Base-by-base conservation (phyloP, 2,797 vertebrate species). In the Kryptopterus vitreolus region DNA sequence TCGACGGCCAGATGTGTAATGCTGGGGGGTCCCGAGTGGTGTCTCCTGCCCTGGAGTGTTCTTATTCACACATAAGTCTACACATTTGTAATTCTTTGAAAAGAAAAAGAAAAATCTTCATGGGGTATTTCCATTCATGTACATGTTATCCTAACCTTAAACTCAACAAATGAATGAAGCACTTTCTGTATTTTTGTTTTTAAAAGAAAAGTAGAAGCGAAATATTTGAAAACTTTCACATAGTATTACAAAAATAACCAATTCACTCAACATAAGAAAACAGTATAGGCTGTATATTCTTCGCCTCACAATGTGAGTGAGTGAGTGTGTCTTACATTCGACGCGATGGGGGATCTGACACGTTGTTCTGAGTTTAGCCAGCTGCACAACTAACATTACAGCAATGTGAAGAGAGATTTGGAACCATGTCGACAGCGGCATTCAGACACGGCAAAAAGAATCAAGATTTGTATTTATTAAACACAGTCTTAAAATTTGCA, bases 1-100 rank as follows among this genome's bases (percentile, higher is more conserved):
- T 87, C 85, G 33, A 86, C 84, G 85, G 87, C 92, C 93, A 94
- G 93, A 94, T 94, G 93, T 92, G 92, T 91, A 89, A 91, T 53
- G 53, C 58, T 74, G 91, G 77, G 83, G 24, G 81, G 87, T 91
- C 92, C 90, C 90, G 70, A 73, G 90, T 84, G 90, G 82, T 26
- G 81, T 77, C 86, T 88, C 85, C 78, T 79, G 77, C 88, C 84
- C 89, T 86, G 82, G 88, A 87, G 35, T 82, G 76, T 68, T 74
- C 84, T 55, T 82, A 50, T 43, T 78, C 78, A 65, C 72, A 66
- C 53, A 63, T 38, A 69, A 35, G 26, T 35, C 12, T 63, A 33
- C 78, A 63, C 24, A 22, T 5, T 46, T 59, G 53, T 26, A 58
- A 53, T 74, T 24, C 53, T 58, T n/a, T n/a, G n/a, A n/a, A n/a